Evolutionary conservation across 1,140 invertebrate genomes (phyloP), one percentile per base, ranked within the genome.

Genomic region (Lordiphosa mommai): DNA sequence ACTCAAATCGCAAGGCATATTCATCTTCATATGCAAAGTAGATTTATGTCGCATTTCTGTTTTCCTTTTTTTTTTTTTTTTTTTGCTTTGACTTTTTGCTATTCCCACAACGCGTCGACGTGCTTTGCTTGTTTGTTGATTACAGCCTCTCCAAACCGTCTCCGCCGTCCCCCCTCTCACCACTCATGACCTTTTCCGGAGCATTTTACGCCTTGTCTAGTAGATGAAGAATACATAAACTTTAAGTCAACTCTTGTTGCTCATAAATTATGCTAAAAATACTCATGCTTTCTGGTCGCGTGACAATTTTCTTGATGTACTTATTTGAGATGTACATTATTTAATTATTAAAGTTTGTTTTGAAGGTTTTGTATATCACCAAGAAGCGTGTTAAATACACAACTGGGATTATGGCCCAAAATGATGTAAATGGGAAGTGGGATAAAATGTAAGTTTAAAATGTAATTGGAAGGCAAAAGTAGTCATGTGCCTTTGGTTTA

Each of bases 1-100:
- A 41, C 29, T 55, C 36, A 48, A 33, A 51, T 16, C 27, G 9
- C 23, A 13, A 10, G 12, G n/a, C 27, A 16, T 6, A 43, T 46
- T 33, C 7, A 29, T 36, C 13, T 37, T 23, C 27, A n/a, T 49
- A 50, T 9, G 37, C 46, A 16, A 33, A 34, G 47, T 34, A 49
- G 55, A 58, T 50, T 58, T 58, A 49, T 49, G 36, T 49, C 33
- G 41, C 27, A 30, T 30, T 49, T 33, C 32, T 29, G 23, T 7
- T 12, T 17, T 9, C 14, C 17, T 0, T 16, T 38, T 10, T 13
- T 3, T 3, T 8, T 37, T 9, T 43, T 43, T 41, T 23, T 7
- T 41, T 27, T 12, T 27, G 20, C 32, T 58, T 58, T 16, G 12
- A 3, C 47, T 9, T 23, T 33, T 49, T 47, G 27, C 27, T 29